Base-by-base conservation (phyloP, 2,113 vertebrate genomes). In the Chiloscyllium plagiosum region DNA sequence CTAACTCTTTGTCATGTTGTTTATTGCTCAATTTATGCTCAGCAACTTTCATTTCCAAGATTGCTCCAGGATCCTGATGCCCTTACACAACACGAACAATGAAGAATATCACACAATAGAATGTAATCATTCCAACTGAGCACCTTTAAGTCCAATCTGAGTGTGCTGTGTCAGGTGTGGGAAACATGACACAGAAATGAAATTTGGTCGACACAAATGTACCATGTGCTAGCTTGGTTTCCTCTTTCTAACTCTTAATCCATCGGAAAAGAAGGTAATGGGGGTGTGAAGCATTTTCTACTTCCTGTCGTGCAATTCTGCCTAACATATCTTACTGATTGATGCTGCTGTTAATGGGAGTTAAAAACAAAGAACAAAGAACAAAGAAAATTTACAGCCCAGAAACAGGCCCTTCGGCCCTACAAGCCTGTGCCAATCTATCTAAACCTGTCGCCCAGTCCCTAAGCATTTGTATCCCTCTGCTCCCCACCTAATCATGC, bases 171-270 rank as follows among this genome's bases (percentile, higher is more conserved):
- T 19, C 19, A 17, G 15, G 37, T 37, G n/a, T 83, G 78, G 19
- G 13, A 15, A 2, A 2, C 2, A n/a, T 0, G 8, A n/a, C 3
- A 37, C 15, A n/a, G 12, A 33, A 12, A 0, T 80, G 13, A 17
- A 83, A 42, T 13, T 83, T 61, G 12, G 10, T 12, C 56, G 12
- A 7, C 56, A 61, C 56, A 0, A 1, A 7, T 10, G 56, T 61
- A 47, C 1, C 42, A 47, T 47, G 1, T 4, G 17, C 4, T 20
- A 83, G n/a, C 3, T 4, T 83, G 78, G 37, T 42, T 19, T 42
- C n/a, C 2, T 61, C 56, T 61, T 2, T 12, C 56, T 61, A 10
- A 61, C 12, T 10, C 78, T 80, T 0, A 17, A 33, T 17, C n/a
- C 15, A 33, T 2, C 13, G 72, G 72, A 76, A n/a, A 10, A 8